These are phyloP conservation scores for Trachemys scripta DNA, from an alignment of 2,113 vertebrate species.

Conservation along the genomic window DNA sequence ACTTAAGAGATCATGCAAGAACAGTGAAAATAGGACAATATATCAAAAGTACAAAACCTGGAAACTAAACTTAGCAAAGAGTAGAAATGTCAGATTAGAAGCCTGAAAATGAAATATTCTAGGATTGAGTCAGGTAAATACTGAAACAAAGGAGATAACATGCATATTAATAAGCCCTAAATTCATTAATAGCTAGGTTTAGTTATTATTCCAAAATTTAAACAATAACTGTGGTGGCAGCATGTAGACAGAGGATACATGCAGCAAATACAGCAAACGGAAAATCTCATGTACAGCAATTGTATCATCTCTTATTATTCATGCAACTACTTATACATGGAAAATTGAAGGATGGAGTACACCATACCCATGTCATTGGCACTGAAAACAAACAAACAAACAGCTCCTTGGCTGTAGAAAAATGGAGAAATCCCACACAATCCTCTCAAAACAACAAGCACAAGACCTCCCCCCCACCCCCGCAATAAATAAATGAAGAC, in stretches of 20 bases:
- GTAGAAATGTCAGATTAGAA: not conserved
- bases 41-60: not conserved
- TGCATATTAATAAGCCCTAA: not conserved
- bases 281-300: not conserved
- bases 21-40: not conserved
- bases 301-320: not conserved
- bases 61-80: not conserved
- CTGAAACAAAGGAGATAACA: not conserved
- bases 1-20: not conserved
- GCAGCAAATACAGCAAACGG: not conserved
- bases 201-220: slow-evolving; percentile 6
- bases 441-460: not conserved
- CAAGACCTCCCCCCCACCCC: too few relatives aligned
- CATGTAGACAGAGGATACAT: slow-evolving; percentile 30
- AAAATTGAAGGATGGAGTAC: not conserved
- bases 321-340: not conserved
- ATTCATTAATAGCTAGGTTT: not conserved
- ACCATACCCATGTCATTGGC: not conserved
- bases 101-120: not conserved
- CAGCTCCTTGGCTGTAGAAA: not conserved
- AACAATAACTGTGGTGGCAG: not conserved
- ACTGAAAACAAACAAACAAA: not conserved
- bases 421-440: not conserved
- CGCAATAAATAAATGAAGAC: not conserved
- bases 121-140: not conserved